Percentiles rank a stretch among this genome's conserved stretches.
These are phyloP conservation scores for Porites australiensis DNA, from an alignment of 64 coral and sea anemone species.

Conservation along the genomic window DNA sequence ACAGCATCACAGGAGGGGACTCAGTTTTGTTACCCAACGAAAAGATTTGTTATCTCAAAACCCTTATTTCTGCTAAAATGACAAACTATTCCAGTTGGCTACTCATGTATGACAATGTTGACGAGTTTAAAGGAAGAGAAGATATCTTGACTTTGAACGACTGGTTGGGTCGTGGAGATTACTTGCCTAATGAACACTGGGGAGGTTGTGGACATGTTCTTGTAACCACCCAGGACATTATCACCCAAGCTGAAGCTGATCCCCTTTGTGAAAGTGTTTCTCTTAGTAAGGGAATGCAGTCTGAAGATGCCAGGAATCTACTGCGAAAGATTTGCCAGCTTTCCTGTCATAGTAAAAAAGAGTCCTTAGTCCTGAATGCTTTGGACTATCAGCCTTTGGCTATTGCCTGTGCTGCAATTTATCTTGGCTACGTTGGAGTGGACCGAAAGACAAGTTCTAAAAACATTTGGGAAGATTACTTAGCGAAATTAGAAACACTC, in stretches of 20 bases:
- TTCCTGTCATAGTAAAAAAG: background rate
- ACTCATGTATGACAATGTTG: background rate
- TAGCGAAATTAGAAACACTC: background rate
- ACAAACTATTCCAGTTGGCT: conserved; percentile 36
- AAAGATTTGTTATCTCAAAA: conserved; percentile 37
- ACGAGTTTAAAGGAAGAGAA: background rate
- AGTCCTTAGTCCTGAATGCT: background rate
- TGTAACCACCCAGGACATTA: conserved; percentile 18
- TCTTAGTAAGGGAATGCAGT: conserved; percentile 12
- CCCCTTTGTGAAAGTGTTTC: background rate
- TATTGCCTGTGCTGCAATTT: conserved; percentile 9
- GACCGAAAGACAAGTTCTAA: no score
- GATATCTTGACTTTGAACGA: no score
- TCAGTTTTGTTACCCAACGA: no score
- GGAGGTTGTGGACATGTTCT: conserved; percentile 1
- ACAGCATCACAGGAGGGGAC: conserved; percentile 1
- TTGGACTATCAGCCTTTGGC: conserved; percentile 19
- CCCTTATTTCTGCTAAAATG: conserved; percentile 24
- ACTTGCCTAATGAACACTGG: background rate
- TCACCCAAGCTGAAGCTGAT: background rate
- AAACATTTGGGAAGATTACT: background rate
- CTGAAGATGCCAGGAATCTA: background rate
- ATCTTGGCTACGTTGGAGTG: background rate
- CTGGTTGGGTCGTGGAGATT: no score
- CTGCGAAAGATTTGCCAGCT: background rate